Base-by-base conservation (phyloP, 1,140 invertebrate species). In the Drosophila ogumai region DNA sequence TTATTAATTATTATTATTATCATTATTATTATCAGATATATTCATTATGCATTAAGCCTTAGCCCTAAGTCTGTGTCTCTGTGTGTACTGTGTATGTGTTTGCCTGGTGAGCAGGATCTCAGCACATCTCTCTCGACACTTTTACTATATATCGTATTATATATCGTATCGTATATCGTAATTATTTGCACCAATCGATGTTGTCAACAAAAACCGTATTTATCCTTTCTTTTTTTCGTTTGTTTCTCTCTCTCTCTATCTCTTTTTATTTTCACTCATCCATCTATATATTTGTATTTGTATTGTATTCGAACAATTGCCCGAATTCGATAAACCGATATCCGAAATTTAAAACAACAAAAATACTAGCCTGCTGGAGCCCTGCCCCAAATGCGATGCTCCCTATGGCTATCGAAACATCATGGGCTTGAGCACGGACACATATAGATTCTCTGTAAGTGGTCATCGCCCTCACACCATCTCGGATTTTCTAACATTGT, bases 361-460 rank as follows among this genome's bases (percentile, higher is more conserved):
- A 17, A 9, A 22, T 54, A 36, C 66, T 93, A 98, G 97, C 93
- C 94, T 97, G 79, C 93, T 93, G 71, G 95, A 95, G 65, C 97
- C 97, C 38, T 99, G 98, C 91, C 92, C 94, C 47, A 81, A 85
- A 58, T 90, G 85, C 75, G 78, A 71, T 54, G 95, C 97, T 67
- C 98, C 99, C 15, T 99, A 99, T 92, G 98, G 98, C 73, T 99
- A 96, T 94, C 96, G 95, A 85, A 97, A 99, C 93, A 96, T 98
- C 88, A 98, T 99, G 95, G 94, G 94, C 54, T 94, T 99, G 43
- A 98, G 96, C 88, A 95, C 94, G 67, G 95, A 99, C 91, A 98
- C 98, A 19, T 91, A 93, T 80, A 91, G 92, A 85, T 96, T 96
- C 93, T 94, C 95, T 91, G 95, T 96, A 95, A 95, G 95, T 96